Evolutionary conservation across 2,888 invertebrate species (phyloP), one percentile per base, ranked within the genome.

Genomic region (Pimpla rufipes): DNA sequence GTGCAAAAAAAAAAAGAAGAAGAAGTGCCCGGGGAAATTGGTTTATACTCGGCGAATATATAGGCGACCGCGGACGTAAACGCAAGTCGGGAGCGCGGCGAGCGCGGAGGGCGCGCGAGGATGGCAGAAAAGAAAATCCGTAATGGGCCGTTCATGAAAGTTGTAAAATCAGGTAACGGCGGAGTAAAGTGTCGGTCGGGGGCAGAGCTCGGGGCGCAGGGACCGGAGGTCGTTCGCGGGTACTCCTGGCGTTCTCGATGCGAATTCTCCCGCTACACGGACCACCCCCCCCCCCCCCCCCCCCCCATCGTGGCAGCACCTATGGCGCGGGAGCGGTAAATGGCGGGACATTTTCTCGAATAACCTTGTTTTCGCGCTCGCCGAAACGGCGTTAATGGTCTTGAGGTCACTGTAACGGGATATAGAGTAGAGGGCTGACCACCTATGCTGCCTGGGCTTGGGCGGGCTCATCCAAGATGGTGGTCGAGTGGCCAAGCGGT

Each of bases 351-450:
- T 85, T 86, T 78, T 83, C 84, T 82, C 76, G 68, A 75, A 84
- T 87, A 86, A 87, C 85, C 77, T 77, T 74, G 84, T 87, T 86
- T 75, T 57, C 81, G 81, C 79, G 73, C n/a, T 64, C 40, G 70
- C 64, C 52, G 79, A 80, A 88, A 88, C 87, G 84, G 70, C 84
- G 77, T 85, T 85, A 86, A 81, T 62, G 75, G 59, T 45, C 23
- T 45, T 42, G 66, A 18, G 66, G 66, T 66, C 45, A 23, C 45
- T 66, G 42, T 66, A 45, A 66, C 42, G 42, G 66, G 7, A 21
- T 45, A 45, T 11, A n/a, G 66, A 66, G 66, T 64, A 40, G 18
- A 2, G 62, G 37, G 18, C 42, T 42, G 45, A 66, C 66, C 66
- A 66, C 23, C 23, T 6, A n/a, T 45, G 42, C 23, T 23, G 23